Percentiles rank a stretch among this genome's conserved stretches.
These are phyloP conservation scores for Pristionchus maxplancki DNA, from an alignment of 2,888 invertebrate genomes.

Conservation along the genomic window DNA sequence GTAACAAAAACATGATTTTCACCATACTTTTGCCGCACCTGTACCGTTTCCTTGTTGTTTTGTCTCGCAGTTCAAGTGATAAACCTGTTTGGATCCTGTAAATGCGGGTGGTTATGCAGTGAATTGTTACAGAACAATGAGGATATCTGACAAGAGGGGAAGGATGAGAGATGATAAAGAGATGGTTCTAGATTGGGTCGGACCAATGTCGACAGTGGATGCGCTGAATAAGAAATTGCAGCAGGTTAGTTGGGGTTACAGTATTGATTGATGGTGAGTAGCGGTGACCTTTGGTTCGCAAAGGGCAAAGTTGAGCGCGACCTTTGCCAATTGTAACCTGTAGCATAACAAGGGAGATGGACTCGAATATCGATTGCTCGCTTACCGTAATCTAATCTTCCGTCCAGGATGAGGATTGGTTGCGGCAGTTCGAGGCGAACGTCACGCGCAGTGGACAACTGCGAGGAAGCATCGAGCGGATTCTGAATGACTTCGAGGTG, in stretches of 20 bases:
- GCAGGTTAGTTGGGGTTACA: conserved; percentile 35
- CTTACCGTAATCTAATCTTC: background rate
- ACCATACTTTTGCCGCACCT: background rate
- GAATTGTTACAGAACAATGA: background rate
- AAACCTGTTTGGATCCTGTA: background rate
- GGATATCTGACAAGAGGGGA: background rate
- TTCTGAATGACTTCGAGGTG: conserved; percentile 57
- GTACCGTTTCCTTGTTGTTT: background rate
- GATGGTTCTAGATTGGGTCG: background rate
- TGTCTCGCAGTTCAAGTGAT: background rate
- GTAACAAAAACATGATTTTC: background rate
- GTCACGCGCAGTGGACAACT: conserved; percentile 67
- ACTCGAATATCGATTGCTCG: background rate
- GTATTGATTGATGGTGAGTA: background rate
- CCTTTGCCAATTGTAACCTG: too few relatives aligned
- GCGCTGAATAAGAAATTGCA: conserved; percentile 49
- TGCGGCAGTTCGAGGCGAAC: conserved; percentile 67
- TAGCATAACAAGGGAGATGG: too few relatives aligned
- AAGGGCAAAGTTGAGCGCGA: background rate
- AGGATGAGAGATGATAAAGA: background rate
- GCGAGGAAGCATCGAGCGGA: conserved; percentile 59
- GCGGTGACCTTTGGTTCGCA: background rate
- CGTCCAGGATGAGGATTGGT: conserved; percentile 75
- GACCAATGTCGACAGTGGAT: conserved; percentile 24
- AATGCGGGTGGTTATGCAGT: background rate